Conservation (phyloP, 2,113 vertebrate genomes). For the Pangasianodon gigas region DNA sequence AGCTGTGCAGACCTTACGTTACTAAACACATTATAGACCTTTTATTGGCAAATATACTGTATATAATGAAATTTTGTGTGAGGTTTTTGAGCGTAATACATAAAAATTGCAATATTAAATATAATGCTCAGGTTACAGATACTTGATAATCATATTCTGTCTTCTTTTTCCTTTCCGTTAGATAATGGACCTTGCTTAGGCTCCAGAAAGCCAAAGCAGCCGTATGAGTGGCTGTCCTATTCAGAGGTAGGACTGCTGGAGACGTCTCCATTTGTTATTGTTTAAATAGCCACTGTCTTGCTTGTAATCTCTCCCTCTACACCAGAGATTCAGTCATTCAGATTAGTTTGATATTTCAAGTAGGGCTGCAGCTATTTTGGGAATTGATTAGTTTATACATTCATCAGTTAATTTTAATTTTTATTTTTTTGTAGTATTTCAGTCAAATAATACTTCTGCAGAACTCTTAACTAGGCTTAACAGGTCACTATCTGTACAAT, state of each 20-base stretch:
- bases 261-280: not conserved
- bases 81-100: not conserved
- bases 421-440: not conserved
- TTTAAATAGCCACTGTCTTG: not conserved
- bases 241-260: conserved; percentile 76
- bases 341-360: not conserved
- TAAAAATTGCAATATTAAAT: not conserved
- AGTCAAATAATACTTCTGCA: not conserved
- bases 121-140: not conserved
- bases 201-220: conserved; percentile 85
- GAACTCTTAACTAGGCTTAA: not conserved
- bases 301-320: not conserved
- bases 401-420: not conserved
- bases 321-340: not conserved
- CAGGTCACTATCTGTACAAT: not conserved
- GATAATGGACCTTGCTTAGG: conserved; percentile 90
- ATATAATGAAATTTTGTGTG: not conserved
- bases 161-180: conserved; percentile 52
- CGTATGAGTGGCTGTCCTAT: conserved; percentile 91
- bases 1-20: not conserved
- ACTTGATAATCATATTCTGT: not conserved
- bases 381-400: not conserved
- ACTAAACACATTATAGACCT: not conserved
- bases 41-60: not conserved
- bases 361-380: not conserved